Base-by-base conservation (phyloP, 2,113 vertebrate species). In the Theristicus caerulescens region DNA sequence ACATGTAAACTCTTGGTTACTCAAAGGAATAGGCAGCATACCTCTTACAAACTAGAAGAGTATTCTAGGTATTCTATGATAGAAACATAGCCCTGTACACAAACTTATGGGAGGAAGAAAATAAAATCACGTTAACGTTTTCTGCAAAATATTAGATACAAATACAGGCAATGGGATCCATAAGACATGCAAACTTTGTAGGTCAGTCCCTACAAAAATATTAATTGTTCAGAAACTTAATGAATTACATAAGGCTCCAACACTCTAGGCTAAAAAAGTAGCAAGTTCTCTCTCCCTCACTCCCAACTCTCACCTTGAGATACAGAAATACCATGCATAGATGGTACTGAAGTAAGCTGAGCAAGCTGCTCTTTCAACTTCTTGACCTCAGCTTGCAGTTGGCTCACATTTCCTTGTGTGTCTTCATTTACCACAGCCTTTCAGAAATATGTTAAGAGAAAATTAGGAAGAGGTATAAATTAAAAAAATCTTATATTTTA, bases 381-480 rank as follows among this genome's bases (percentile, higher is more conserved):
- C 97, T 98, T 99, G 83, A 99, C 97, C 96, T 99, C 99, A 79
- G 99, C 98, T 94, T 99, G 99, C 44, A 99, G 97, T 90, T 99
- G 99, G 95, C 76, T 99, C 94, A 99, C 98, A 17, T 99, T 99
- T 92, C 99, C 99, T 93, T 99, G 99, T 17, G 98, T 99, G 95
- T 99, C 99, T 97, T 99, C 99, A 69, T 99, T 99, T 71, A 99
- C 98, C 82, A 99, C 96, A 78, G 99, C 99, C 99, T 99, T 92
- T 58, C 25, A 83, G n/a, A 96, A 82, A 88, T 5, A 86, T 5
- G 8, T 90, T 72, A 42, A 78, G 31, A 88, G 20, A 90, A 92
- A 78, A 93, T 65, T 12, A 79, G n/a, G 25, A 83, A 55, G 40
- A 89, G 8, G 17, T 52, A 72, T 26, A 89, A 94, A 82, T 47